These are phyloP conservation scores for cat (Felis catus) DNA, from an alignment of 2,113 vertebrate genomes.

Conservation along the genomic window DNA sequence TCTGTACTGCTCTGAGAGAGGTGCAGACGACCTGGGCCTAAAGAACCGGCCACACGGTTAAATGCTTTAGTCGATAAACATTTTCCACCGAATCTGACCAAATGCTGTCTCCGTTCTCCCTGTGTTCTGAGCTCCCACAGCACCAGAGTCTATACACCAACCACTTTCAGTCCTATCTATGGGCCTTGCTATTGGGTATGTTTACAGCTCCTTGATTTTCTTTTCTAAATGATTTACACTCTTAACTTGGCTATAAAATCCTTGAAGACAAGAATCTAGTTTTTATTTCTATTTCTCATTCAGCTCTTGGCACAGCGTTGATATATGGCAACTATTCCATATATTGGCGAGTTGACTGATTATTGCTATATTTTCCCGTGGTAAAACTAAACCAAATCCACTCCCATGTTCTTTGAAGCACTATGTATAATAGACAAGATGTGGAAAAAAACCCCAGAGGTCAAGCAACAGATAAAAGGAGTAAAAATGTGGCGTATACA, in stretches of 20 bases:
- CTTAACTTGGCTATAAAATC: neutral
- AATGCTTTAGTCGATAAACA: neutral
- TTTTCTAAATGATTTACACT: neutral
- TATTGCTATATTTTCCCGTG: neutral
- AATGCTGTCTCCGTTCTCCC: too few relatives aligned
- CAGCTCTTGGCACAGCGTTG: neutral
- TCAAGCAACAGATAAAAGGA: neutral
- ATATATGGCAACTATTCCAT: neutral
- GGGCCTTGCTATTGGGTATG: neutral
- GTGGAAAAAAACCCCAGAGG: neutral
- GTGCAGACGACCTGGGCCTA: too few relatives aligned
- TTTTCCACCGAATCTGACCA: neutral
- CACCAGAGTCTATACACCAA: neutral
- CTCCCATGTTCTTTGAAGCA: neutral
- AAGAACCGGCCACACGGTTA: neutral
- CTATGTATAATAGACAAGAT: neutral
- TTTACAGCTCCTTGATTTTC: neutral
- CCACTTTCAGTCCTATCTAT: neutral
- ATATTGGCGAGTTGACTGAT: neutral
- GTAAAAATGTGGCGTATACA: too few relatives aligned
- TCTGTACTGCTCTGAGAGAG: neutral
- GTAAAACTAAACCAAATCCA: neutral
- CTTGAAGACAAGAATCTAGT: neutral
- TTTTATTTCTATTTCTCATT: neutral
- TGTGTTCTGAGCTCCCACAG: neutral